Conservation (phyloP, 2,113 vertebrate species). For the Heterocephalus glaber region DNA sequence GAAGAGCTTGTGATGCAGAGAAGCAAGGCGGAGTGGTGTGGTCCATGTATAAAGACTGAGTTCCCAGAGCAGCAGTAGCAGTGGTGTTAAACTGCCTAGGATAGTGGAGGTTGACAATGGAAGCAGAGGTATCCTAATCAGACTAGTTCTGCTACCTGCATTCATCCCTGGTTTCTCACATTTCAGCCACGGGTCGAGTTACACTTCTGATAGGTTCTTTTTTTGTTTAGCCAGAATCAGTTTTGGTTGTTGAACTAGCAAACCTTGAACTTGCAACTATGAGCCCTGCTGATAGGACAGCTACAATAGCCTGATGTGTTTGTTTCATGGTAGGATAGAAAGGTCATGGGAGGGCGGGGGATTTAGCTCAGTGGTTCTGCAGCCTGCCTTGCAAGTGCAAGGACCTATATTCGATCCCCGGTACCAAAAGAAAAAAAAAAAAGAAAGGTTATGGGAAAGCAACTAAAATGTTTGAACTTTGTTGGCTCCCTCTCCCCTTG, state of each 20-base stretch:
- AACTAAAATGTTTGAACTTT: constrained; percentile 38
- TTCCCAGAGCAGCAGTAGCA: background rate
- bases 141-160: constrained; percentile 47
- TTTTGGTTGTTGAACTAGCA: constrained; percentile 37
- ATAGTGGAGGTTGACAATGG: constrained; percentile 10
- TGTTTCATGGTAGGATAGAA: constrained; percentile 32
- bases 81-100: background rate
- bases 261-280: background rate
- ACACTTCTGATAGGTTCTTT: constrained; percentile 42
- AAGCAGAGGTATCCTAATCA: constrained; percentile 30
- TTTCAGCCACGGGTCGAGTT: constrained; percentile 39
- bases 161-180: constrained; percentile 38
- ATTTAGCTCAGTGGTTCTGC: no score
- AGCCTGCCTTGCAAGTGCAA: no score
- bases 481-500: background rate
- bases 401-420: no score
- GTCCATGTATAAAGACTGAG: background rate
- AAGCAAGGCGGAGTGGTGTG: background rate
- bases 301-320: background rate
- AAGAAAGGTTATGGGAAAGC: constrained; percentile 37
- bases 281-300: background rate
- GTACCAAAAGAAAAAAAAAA: no score
- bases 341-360: no score
- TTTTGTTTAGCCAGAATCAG: constrained; percentile 14
- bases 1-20: background rate